Percentiles rank a stretch among this genome's conserved stretches.
Evolutionary conservation across 2,113 vertebrate genomes (phyloP).

Genomic region (Parus major): DNA sequence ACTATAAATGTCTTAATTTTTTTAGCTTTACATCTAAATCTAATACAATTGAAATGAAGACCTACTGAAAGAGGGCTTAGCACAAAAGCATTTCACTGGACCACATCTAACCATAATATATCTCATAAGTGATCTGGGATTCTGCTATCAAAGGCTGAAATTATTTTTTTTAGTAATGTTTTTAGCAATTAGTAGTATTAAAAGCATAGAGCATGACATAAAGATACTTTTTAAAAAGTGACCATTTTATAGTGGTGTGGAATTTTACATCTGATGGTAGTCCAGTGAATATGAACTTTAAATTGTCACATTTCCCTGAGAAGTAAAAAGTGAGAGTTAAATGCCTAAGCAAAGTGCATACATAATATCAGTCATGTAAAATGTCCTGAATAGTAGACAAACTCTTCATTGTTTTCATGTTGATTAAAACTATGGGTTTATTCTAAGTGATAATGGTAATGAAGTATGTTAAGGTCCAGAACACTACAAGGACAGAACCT

Average conservation of each 20-base stretch:
- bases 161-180: background rate
- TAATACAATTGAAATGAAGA: background rate
- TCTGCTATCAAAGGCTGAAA: background rate
- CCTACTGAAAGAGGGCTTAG: background rate
- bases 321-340: background rate
- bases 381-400: background rate
- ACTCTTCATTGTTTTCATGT: background rate
- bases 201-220: background rate
- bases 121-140: background rate
- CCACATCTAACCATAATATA: background rate
- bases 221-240: background rate
- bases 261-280: background rate
- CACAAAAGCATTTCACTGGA: background rate
- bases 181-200: background rate
- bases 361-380: background rate
- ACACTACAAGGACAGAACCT: background rate
- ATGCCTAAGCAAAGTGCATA: background rate
- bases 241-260: background rate
- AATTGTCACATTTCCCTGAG: background rate
- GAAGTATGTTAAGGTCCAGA: background rate
- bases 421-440: background rate
- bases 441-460: background rate
- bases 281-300: background rate
- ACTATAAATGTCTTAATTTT: background rate
- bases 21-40: background rate